Evolutionary conservation across 2,797 vertebrate species (phyloP).

Genomic region (Phalanger gymnotis): DNA sequence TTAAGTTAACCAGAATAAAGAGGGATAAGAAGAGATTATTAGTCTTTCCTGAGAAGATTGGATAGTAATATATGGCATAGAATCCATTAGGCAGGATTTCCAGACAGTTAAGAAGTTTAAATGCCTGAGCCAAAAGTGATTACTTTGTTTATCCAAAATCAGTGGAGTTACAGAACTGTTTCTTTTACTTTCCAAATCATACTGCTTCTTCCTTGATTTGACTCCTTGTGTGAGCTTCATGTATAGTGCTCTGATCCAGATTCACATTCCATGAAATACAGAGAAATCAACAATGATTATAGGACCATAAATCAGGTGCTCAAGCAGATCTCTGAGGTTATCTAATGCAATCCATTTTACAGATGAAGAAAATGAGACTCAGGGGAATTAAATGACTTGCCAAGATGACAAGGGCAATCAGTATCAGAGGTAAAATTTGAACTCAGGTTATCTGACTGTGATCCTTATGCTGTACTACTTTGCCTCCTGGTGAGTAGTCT

Average conservation of each 20-base stretch:
- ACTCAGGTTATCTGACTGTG: not conserved
- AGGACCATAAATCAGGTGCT: not conserved
- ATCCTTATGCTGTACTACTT: not conserved
- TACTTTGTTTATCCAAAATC: slow-evolving; percentile 70
- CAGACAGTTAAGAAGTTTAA: slow-evolving; percentile 76
- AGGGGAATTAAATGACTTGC: not conserved
- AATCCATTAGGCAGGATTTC: slow-evolving; percentile 67
- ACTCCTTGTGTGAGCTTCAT: not conserved
- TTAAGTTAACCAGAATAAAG: slow-evolving; percentile 65
- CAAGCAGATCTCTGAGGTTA: not conserved
- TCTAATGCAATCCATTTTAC: not conserved
- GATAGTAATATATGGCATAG: not conserved
- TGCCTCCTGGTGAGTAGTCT: not conserved
- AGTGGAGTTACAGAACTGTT: slow-evolving; percentile 1
- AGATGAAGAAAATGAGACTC: not conserved
- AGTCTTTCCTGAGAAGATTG: slow-evolving; percentile 52
- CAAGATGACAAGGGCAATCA: not conserved
- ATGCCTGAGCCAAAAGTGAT: slow-evolving; percentile 72
- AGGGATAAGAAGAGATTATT: slow-evolving; percentile 66
- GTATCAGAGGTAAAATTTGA: not conserved
- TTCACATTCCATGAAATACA: not conserved
- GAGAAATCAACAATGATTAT: not conserved
- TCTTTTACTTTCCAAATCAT: slow-evolving; percentile 68
- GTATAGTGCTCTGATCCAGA: not conserved
- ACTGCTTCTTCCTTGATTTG: slow-evolving; percentile 54